Evolutionary conservation across 1,140 invertebrate species (phyloP).

Genomic region (Lasaia peninsularis): DNA sequence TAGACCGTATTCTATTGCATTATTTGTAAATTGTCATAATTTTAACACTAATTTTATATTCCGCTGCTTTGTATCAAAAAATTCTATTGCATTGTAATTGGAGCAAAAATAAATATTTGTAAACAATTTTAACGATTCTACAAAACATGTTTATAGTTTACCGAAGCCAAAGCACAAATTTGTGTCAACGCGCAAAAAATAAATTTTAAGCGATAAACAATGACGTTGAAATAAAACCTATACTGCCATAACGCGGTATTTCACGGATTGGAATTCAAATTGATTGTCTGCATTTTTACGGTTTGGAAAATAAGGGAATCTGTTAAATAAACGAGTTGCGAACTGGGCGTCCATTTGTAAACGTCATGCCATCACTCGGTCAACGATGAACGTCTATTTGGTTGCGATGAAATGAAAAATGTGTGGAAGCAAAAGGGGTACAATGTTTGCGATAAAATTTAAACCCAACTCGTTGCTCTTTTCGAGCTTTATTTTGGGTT

Average conservation of each 20-base stretch:
- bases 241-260: not conserved
- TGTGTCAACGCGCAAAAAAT: not conserved
- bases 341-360: slow-evolving; percentile 17
- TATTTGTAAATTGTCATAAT: too few species aligned
- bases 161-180: not conserved
- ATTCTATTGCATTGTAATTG: too few species aligned
- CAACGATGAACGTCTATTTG: slow-evolving; percentile 20
- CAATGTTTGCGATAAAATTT: not conserved
- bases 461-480: too few species aligned
- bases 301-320: slow-evolving; percentile 3
- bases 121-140: too few species aligned
- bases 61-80: too few species aligned
- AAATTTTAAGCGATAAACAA: slow-evolving; percentile 4
- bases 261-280: slow-evolving; percentile 4
- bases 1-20: too few species aligned
- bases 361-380: slow-evolving; percentile 16
- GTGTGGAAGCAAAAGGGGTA: slow-evolving; percentile 13
- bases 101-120: too few species aligned
- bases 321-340: slow-evolving; percentile 23
- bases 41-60: too few species aligned
- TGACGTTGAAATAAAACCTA: slow-evolving; percentile 3
- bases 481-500: too few species aligned
- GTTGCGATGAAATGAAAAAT: slow-evolving; percentile 19
- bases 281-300: slow-evolving; percentile 11
- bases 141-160: not conserved